Percentiles rank a stretch among this genome's conserved stretches.
Conservation (phyloP, 1,140 invertebrate species). For the Euschistus heros region DNA sequence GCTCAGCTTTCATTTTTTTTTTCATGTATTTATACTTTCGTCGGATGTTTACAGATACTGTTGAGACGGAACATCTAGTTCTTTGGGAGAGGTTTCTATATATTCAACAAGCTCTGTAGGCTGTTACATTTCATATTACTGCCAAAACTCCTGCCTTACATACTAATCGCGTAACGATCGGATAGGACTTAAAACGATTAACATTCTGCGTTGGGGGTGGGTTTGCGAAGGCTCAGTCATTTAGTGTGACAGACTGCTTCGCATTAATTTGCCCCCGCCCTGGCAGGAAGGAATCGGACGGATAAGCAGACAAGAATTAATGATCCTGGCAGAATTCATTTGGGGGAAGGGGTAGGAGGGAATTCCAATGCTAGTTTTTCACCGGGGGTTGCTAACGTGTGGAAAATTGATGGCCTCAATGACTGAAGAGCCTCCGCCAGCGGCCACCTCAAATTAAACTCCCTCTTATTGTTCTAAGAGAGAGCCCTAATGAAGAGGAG, state of each 20-base stretch:
- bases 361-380: slow-evolving; percentile 17
- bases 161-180: too few species aligned
- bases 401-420: slow-evolving; percentile 10
- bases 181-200: too few species aligned
- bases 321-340: neutral
- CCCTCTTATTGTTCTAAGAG: slow-evolving; percentile 5
- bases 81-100: too few species aligned
- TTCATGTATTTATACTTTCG: too few species aligned
- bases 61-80: too few species aligned
- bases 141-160: too few species aligned
- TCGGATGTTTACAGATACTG: too few species aligned
- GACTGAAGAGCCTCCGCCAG: slow-evolving; percentile 2
- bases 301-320: slow-evolving; percentile 17
- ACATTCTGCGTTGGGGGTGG: neutral
- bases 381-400: slow-evolving; percentile 8
- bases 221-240: slow-evolving; percentile 10
- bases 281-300: neutral
- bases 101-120: too few species aligned
- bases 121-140: too few species aligned
- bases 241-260: slow-evolving; percentile 6
- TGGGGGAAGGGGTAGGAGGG: slow-evolving; percentile 1
- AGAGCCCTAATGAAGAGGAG: neutral
- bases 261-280: slow-evolving; percentile 6
- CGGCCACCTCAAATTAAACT: slow-evolving; percentile 13
- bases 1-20: too few species aligned